phyloP scores from a whole-genome alignment of 2,113 vertebrate genomes.

The Pampusana beccarii region DNA sequence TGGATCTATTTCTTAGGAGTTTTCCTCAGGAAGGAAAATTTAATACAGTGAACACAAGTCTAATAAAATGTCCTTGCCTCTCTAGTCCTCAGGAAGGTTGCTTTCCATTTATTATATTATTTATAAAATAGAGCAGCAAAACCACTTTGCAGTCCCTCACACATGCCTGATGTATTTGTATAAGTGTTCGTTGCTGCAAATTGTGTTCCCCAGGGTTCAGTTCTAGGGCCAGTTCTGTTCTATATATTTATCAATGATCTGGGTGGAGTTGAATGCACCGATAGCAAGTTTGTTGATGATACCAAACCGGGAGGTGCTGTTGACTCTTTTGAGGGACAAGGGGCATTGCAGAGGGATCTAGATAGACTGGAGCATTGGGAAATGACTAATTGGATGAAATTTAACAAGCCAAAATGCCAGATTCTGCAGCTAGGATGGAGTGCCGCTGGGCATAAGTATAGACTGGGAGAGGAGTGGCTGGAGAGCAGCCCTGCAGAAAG shows the following conservation, averaged over 20 bases:
- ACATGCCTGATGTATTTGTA: neutral
- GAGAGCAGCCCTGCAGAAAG: neutral
- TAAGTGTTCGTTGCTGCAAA: neutral
- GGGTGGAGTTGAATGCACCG: neutral
- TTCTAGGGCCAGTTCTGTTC: neutral
- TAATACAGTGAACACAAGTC: neutral
- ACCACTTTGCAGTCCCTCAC: neutral
- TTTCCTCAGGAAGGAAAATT: neutral
- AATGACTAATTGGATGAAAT: neutral
- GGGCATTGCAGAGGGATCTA: neutral
- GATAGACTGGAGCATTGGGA: neutral
- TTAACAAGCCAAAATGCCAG: neutral
- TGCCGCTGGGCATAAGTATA: rapidly evolving
- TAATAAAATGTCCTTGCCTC: neutral
- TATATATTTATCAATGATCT: neutral
- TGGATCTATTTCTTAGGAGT: neutral
- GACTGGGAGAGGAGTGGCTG: neutral
- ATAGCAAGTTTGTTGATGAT: neutral
- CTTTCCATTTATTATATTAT: neutral
- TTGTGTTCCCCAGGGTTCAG: neutral
- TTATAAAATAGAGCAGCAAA: neutral
- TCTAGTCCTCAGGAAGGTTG: neutral
- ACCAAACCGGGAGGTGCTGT: neutral
- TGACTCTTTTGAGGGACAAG: neutral
- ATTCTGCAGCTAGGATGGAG: neutral